These are phyloP conservation scores for Muntiacus reevesi DNA, from an alignment of 2,113 vertebrate species.

Conservation along the genomic window DNA sequence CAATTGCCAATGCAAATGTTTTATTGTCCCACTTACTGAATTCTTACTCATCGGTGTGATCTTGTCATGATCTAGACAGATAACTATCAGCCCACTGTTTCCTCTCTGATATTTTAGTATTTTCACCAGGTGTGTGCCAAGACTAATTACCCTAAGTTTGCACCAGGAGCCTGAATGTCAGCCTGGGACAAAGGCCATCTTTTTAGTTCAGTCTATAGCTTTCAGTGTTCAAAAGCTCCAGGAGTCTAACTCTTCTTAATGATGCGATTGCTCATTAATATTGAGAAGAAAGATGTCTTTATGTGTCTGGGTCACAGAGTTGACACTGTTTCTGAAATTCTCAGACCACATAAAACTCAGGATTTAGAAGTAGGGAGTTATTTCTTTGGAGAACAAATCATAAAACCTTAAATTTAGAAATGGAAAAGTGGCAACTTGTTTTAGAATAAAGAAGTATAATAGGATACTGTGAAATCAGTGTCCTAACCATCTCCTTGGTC, in stretches of 20 bases:
- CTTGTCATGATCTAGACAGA: conserved; percentile 14
- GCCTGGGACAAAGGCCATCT: not conserved
- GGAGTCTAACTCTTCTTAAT: not conserved
- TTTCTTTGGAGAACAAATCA: not conserved
- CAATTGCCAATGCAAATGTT: conserved; percentile 45
- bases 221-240: not conserved
- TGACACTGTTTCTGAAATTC: not conserved
- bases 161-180: not conserved
- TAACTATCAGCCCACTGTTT: conserved; percentile 44
- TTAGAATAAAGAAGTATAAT: not conserved
- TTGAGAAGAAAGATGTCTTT: not conserved
- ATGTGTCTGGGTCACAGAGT: not conserved
- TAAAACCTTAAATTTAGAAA: not conserved
- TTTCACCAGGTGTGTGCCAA: conserved; percentile 22
- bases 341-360: not conserved
- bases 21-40: conserved; percentile 11
- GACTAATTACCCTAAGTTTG: not conserved
- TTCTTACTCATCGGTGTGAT: conserved; percentile 31
- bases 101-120: conserved; percentile 37
- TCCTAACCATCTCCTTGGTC: not conserved
- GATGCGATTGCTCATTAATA: not conserved
- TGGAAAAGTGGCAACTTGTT: not conserved
- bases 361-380: not conserved
- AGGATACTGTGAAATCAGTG: not conserved
- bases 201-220: not conserved